These are phyloP conservation scores for Platerodrilus igneus DNA, from an alignment of 2,888 invertebrate species.

Conservation along the genomic window DNA sequence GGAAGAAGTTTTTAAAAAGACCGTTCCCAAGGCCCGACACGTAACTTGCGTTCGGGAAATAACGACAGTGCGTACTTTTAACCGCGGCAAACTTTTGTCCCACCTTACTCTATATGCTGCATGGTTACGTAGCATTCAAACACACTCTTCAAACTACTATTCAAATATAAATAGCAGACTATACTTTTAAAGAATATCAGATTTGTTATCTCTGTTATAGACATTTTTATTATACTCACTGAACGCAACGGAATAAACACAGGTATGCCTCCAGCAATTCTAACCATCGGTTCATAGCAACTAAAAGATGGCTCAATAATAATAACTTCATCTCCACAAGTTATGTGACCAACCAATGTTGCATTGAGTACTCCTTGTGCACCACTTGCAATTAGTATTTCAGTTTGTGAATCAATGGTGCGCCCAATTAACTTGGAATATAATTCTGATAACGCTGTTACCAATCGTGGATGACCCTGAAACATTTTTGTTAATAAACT, in stretches of 20 bases:
- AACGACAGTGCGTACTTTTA: no score
- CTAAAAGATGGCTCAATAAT: conserved; percentile 98
- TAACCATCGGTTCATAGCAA: conserved; percentile 94
- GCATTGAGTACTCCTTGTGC: conserved; percentile 93
- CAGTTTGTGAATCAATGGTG: conserved; percentile 76
- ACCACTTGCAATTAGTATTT: conserved; percentile 85
- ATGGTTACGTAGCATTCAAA: no score
- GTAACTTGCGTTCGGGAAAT: no score
- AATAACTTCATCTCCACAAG: conserved; percentile 84
- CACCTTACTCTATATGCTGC: no score
- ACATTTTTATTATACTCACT: conserved; percentile 49
- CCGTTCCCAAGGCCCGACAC: no score
- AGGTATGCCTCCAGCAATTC: conserved; percentile 81
- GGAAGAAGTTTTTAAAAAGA: no score
- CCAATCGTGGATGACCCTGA: conserved; percentile 87
- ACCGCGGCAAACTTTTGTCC: no score
- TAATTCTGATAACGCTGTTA: conserved; percentile 76
- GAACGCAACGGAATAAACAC: conserved; percentile 83
- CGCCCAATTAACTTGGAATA: conserved; percentile 75
- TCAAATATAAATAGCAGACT: no score
- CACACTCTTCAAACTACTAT: no score
- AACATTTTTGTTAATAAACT: conserved; percentile 23
- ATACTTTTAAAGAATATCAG: no score
- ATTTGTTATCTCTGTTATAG: no score
- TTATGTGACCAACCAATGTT: conserved; percentile 76